Conservation (phyloP, 2,888 invertebrate genomes). For the Aethes cnicana region DNA sequence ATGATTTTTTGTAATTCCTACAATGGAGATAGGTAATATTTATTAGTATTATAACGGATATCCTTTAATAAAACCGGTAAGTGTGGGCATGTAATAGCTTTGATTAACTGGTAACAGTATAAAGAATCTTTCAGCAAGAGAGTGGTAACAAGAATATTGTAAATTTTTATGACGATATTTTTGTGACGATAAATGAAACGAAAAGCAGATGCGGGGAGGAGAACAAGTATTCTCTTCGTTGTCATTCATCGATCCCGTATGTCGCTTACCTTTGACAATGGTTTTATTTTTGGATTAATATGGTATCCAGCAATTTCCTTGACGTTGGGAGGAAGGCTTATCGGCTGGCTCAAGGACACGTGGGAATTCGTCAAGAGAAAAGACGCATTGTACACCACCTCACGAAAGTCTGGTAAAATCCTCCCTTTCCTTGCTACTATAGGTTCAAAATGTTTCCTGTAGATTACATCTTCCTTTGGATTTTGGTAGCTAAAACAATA, state of each 20-base stretch:
- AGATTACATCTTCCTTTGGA: not conserved
- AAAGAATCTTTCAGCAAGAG: no score
- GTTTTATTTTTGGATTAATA: slow-evolving; percentile 14
- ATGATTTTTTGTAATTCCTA: slow-evolving; percentile 36
- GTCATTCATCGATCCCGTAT: not conserved
- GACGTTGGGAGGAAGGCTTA: slow-evolving; percentile 34
- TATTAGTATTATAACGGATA: no score
- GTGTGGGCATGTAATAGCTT: no score
- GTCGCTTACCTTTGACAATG: not conserved
- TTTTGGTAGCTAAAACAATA: not conserved
- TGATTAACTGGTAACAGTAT: no score
- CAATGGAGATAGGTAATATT: no score
- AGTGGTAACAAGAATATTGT: no score
- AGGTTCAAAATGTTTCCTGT: not conserved
- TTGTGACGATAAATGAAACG: no score
- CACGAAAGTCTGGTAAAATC: slow-evolving; percentile 22
- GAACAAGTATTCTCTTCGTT: not conserved
- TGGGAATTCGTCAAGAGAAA: slow-evolving; percentile 34
- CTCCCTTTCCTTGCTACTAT: not conserved
- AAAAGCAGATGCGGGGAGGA: no score
- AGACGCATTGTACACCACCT: slow-evolving; percentile 30
- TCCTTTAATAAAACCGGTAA: no score
- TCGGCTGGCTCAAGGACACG: slow-evolving; percentile 32
- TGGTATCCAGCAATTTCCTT: slow-evolving; percentile 37
- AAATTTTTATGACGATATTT: no score